Percentiles rank a stretch among this genome's conserved stretches.
These are phyloP conservation scores for Phragmatobia fuliginosa DNA, from an alignment of 2,888 invertebrate species.

Conservation along the genomic window DNA sequence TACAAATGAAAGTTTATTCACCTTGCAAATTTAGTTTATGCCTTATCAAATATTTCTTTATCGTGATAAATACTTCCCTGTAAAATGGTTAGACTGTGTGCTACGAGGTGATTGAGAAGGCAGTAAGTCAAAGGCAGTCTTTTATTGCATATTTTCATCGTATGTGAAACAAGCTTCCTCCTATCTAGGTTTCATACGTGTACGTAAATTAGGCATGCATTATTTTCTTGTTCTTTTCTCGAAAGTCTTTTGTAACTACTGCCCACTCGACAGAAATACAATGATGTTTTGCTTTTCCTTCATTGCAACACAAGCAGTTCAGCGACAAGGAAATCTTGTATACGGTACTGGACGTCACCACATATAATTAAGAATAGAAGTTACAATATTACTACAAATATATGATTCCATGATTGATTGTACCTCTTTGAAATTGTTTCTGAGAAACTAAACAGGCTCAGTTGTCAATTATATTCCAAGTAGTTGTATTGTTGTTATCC, in stretches of 20 bases:
- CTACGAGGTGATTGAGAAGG: too few relatives aligned
- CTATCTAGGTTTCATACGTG: too few relatives aligned
- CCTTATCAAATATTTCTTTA: neutral
- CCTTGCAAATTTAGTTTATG: neutral
- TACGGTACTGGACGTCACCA: neutral
- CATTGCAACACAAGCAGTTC: neutral
- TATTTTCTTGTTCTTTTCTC: too few relatives aligned
- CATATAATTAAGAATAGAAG: neutral
- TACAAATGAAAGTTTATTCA: neutral
- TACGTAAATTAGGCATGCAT: too few relatives aligned
- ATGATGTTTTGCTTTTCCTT: neutral
- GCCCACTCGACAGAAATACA: too few relatives aligned
- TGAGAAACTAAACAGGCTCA: conserved; percentile 70
- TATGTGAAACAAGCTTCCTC: too few relatives aligned
- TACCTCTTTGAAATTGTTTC: conserved; percentile 54
- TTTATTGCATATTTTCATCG: too few relatives aligned
- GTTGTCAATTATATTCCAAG: conserved; percentile 63
- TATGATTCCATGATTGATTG: conserved; percentile 32
- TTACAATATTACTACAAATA: conserved; percentile 18
- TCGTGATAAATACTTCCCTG: neutral
- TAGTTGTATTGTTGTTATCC: conserved; percentile 24
- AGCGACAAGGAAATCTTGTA: neutral
- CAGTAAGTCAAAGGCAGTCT: too few relatives aligned
- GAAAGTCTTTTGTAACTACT: too few relatives aligned
- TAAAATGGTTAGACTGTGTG: neutral